Conservation (phyloP, 2,113 vertebrate genomes). For the Strix aluco region DNA sequence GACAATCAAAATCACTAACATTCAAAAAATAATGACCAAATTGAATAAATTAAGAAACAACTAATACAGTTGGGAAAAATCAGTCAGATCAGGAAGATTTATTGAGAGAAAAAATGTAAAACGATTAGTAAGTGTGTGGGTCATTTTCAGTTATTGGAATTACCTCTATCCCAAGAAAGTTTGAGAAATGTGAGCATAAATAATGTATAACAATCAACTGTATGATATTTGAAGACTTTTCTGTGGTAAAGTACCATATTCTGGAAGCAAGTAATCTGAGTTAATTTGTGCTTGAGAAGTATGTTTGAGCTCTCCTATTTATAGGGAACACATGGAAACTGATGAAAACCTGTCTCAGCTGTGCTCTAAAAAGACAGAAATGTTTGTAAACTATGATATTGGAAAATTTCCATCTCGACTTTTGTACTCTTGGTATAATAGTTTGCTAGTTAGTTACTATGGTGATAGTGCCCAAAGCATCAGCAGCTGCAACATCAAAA, state of each 20-base stretch:
- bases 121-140: background rate
- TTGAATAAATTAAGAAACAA: background rate
- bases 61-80: background rate
- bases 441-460: background rate
- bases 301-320: background rate
- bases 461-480: background rate
- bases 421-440: background rate
- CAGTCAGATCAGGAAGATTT: background rate
- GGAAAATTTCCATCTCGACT: slow-evolving; percentile 1
- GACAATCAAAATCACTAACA: background rate
- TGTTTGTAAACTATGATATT: background rate
- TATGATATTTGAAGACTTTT: background rate
- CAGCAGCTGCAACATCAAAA: background rate
- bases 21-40: background rate
- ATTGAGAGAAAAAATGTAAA: background rate
- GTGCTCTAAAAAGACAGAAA: background rate
- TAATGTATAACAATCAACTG: background rate
- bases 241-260: background rate
- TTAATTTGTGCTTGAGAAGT: background rate
- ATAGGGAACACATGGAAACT: background rate
- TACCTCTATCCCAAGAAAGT: background rate
- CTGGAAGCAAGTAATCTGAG: background rate
- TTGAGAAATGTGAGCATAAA: background rate
- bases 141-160: background rate
- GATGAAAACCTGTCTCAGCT: background rate